phyloP scores from a whole-genome alignment of 2,888 invertebrate species.

The Diadegma fenestrale region DNA sequence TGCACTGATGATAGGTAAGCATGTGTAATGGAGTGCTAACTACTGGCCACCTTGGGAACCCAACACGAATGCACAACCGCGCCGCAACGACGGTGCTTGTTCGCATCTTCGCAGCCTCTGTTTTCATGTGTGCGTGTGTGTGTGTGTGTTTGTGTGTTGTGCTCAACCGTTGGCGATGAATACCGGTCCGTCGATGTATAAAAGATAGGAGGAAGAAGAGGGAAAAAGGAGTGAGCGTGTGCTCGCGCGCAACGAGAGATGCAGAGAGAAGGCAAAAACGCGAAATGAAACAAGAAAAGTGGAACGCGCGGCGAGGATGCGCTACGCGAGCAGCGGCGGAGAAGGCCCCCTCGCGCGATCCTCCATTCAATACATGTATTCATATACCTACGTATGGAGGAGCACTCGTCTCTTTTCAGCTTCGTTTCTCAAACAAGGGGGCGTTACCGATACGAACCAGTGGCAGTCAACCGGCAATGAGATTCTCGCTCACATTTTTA shows the following conservation, averaged over 20 bases:
- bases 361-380: slow-evolving; percentile 17
- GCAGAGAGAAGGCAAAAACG: slow-evolving; percentile 37
- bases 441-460: slow-evolving; percentile 79
- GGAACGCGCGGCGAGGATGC: slow-evolving; percentile 50
- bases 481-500: slow-evolving; percentile 11
- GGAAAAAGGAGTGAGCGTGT: slow-evolving; percentile 28
- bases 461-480: slow-evolving; percentile 79
- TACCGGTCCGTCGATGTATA: slow-evolving; percentile 52
- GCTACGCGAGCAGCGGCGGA: slow-evolving; percentile 11
- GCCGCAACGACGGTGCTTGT: slow-evolving; percentile 7
- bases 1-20: slow-evolving; percentile 83
- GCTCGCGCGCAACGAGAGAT: slow-evolving; percentile 39
- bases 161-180: background rate
- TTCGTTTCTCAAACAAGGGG: slow-evolving; percentile 82
- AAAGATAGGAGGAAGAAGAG: slow-evolving; percentile 63
- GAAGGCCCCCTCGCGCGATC: slow-evolving; percentile 37
- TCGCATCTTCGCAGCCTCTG: slow-evolving; percentile 7
- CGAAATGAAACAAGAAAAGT: slow-evolving; percentile 35
- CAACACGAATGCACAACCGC: slow-evolving; percentile 69
- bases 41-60: slow-evolving; percentile 80
- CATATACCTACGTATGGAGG: slow-evolving; percentile 15
- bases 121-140: background rate
- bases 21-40: slow-evolving; percentile 84
- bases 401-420: slow-evolving; percentile 54
- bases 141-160: slow-evolving; percentile 6